These are phyloP conservation scores for Meteorus colon DNA, from an alignment of 2,888 invertebrate species.

Conservation along the genomic window DNA sequence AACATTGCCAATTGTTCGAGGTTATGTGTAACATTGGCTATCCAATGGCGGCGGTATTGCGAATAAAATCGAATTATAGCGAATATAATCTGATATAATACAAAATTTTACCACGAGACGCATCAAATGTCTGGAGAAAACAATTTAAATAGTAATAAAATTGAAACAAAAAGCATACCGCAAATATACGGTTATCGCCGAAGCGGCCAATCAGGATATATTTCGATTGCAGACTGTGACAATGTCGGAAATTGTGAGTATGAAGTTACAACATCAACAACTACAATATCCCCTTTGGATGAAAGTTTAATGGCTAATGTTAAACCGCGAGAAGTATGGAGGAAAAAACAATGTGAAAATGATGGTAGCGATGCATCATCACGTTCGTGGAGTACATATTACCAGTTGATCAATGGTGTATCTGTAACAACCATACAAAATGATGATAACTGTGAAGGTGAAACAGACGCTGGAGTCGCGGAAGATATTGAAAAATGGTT, in stretches of 20 bases:
- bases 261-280: slow-evolving; percentile 17
- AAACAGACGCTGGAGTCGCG: slow-evolving; percentile 51
- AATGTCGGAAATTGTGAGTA: slow-evolving; percentile 34
- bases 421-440: not conserved
- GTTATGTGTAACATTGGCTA: no score
- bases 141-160: slow-evolving; percentile 52
- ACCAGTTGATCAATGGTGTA: slow-evolving; percentile 18
- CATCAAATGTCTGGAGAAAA: slow-evolving; percentile 66
- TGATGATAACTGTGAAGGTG: slow-evolving; percentile 17
- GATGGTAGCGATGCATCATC: slow-evolving; percentile 7
- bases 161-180: slow-evolving; percentile 63
- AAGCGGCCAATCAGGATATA: slow-evolving; percentile 41
- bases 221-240: slow-evolving; percentile 40
- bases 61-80: not conserved
- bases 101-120: slow-evolving; percentile 50
- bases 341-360: slow-evolving; percentile 39
- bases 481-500: slow-evolving; percentile 70
- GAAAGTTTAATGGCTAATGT: not conserved
- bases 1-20: not conserved
- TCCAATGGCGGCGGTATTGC: not conserved
- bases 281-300: not conserved
- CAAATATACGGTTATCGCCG: slow-evolving; percentile 62
- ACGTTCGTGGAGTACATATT: slow-evolving; percentile 15
- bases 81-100: not conserved
- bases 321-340: slow-evolving; percentile 18